These are phyloP conservation scores for Rhynchophorus ferrugineus DNA, from an alignment of 1,140 invertebrate genomes.

Conservation along the genomic window DNA sequence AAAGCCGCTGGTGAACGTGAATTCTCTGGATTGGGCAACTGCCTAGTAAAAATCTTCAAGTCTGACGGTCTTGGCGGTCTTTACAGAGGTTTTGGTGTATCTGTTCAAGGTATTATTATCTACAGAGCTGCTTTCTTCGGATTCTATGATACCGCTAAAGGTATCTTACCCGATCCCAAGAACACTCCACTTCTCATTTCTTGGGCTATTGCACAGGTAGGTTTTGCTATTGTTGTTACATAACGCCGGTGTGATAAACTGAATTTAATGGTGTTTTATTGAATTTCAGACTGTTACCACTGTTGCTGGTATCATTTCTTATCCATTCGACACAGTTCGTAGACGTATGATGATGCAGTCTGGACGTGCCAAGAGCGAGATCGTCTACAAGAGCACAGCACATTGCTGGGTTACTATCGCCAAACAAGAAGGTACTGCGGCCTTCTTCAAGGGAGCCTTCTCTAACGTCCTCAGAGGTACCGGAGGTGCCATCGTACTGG, in stretches of 20 bases:
- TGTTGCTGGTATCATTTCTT: constrained; percentile 58
- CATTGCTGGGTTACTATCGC: constrained; percentile 66
- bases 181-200: constrained; percentile 69
- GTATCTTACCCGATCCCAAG: constrained; percentile 75
- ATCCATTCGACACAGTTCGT: constrained; percentile 85
- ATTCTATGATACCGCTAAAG: constrained; percentile 86
- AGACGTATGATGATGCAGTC: constrained; percentile 89
- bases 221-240: constrained; percentile 1
- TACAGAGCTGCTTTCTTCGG: constrained; percentile 89
- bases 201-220: constrained; percentile 75
- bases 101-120: constrained; percentile 81
- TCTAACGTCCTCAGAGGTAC: constrained; percentile 73
- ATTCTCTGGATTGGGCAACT: constrained; percentile 77
- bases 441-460: constrained; percentile 79
- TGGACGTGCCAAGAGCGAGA: constrained; percentile 57
- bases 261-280: constrained; percentile 15
- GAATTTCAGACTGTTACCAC: constrained; percentile 39
- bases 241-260: too few species aligned
- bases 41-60: constrained; percentile 75
- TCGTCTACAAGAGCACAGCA: constrained; percentile 64
- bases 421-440: constrained; percentile 54
- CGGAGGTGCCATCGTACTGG: constrained; percentile 69
- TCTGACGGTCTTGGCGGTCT: constrained; percentile 73
- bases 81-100: constrained; percentile 86
- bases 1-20: constrained; percentile 67